A percentile compares a stretch with the other conserved stretches of the same genome.
phyloP scores from a whole-genome alignment of 1,140 invertebrate genomes.

The Streblospio benedicti region DNA sequence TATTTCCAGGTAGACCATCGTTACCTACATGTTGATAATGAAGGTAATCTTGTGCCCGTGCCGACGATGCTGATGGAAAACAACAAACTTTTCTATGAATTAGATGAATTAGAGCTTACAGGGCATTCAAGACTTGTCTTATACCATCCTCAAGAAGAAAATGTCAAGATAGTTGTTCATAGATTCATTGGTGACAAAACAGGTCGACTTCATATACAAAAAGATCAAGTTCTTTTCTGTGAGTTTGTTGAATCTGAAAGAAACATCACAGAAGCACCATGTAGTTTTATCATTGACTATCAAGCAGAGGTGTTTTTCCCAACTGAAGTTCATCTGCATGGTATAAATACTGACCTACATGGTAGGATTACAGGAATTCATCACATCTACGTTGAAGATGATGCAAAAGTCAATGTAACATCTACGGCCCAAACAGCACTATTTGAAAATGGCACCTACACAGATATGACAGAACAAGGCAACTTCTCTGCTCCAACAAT shows the following conservation, averaged over 20 bases:
- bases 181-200: slow-evolving; percentile 29
- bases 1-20: slow-evolving; percentile 34
- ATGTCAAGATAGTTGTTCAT: slow-evolving; percentile 24
- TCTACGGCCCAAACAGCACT: slow-evolving; percentile 31
- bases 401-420: slow-evolving; percentile 20
- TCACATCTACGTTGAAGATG: slow-evolving; percentile 30
- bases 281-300: slow-evolving; percentile 32
- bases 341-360: slow-evolving; percentile 27
- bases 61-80: slow-evolving; percentile 31
- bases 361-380: slow-evolving; percentile 32
- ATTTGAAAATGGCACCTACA: slow-evolving; percentile 26
- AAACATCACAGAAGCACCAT: slow-evolving; percentile 33
- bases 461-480: slow-evolving; percentile 24
- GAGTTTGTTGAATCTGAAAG: slow-evolving; percentile 33
- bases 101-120: slow-evolving; percentile 30
- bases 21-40: slow-evolving; percentile 32
- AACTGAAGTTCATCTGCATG: slow-evolving; percentile 34
- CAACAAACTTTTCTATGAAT: slow-evolving; percentile 25
- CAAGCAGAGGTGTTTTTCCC: slow-evolving; percentile 31
- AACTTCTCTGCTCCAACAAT: slow-evolving; percentile 30
- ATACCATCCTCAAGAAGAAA: slow-evolving; percentile 22
- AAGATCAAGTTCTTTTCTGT: slow-evolving; percentile 23
- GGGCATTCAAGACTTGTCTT: slow-evolving; percentile 27
- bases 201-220: slow-evolving; percentile 29
- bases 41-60: slow-evolving; percentile 23